Evolutionary conservation across 1,140 invertebrate genomes (phyloP).

Genomic region (Drosophila ohnishii): DNA sequence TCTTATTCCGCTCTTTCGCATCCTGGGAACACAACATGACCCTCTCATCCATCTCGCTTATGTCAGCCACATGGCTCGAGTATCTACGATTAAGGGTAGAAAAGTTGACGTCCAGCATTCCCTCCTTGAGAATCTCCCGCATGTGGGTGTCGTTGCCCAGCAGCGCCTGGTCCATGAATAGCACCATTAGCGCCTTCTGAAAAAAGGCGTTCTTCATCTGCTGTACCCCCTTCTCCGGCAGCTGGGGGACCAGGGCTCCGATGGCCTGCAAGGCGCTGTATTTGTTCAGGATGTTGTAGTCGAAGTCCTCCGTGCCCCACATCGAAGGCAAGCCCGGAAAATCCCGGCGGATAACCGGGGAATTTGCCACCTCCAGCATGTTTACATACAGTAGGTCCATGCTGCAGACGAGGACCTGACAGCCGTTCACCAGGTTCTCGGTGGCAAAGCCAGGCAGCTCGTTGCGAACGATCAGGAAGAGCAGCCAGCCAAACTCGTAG

Average conservation of each 20-base stretch:
- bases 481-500: constrained; percentile 96
- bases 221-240: constrained; percentile 91
- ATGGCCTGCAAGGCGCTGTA: constrained; percentile 93
- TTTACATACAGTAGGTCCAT: constrained; percentile 96
- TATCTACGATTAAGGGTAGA: constrained; percentile 94
- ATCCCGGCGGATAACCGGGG: constrained; percentile 91
- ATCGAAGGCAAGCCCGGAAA: constrained; percentile 91
- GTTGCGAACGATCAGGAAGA: constrained; percentile 95
- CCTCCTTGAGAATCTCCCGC: constrained; percentile 88
- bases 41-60: constrained; percentile 97
- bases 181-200: constrained; percentile 88
- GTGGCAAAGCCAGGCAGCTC: constrained; percentile 89
- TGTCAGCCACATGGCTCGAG: constrained; percentile 93
- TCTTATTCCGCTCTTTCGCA: not conserved
- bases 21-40: constrained; percentile 87
- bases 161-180: constrained; percentile 63
- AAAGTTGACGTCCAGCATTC: constrained; percentile 90
- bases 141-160: constrained; percentile 85
- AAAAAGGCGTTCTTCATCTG: constrained; percentile 95
- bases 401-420: constrained; percentile 94
- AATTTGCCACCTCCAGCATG: constrained; percentile 88
- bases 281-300: constrained; percentile 85
- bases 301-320: constrained; percentile 88
- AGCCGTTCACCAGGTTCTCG: constrained; percentile 96
- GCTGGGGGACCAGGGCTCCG: constrained; percentile 91